A percentile compares a stretch with the other conserved stretches of the same genome.
Evolutionary conservation across 2,797 vertebrate species (phyloP).

Genomic region (Phylloscopus collybita): DNA sequence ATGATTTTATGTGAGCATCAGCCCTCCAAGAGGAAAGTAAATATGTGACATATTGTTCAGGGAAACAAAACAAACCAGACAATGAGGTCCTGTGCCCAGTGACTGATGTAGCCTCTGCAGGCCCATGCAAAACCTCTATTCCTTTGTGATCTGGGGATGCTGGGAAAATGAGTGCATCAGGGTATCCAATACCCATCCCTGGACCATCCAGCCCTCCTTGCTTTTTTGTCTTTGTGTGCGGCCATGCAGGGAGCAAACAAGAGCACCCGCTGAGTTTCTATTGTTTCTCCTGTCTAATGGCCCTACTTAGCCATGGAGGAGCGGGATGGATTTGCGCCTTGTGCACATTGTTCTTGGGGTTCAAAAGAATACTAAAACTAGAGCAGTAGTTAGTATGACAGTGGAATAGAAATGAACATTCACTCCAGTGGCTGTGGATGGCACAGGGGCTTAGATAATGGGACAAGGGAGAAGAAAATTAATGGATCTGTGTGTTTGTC

Average conservation of each 20-base stretch:
- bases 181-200: constrained; percentile 47
- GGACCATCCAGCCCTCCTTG: constrained; percentile 47
- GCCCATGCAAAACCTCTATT: constrained; percentile 30
- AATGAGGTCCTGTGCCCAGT: constrained; percentile 53
- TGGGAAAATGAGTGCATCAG: constrained; percentile 53
- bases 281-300: constrained; percentile 71
- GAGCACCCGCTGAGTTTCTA: constrained; percentile 53
- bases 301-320: constrained; percentile 63
- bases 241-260: constrained; percentile 60
- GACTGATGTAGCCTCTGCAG: constrained; percentile 44
- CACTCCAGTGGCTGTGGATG: constrained; percentile 42
- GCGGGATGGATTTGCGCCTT: constrained; percentile 56
- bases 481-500: constrained; percentile 42
- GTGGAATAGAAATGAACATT: constrained; percentile 65
- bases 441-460: constrained; percentile 31
- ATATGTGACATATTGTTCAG: constrained; percentile 64
- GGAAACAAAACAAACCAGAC: constrained; percentile 65
- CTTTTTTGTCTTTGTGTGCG: constrained; percentile 64
- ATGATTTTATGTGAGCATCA: constrained; percentile 51
- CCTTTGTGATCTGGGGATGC: constrained; percentile 50
- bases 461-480: constrained; percentile 42
- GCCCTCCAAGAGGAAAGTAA: constrained; percentile 59
- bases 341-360: constrained; percentile 58
- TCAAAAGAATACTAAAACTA: constrained; percentile 70
- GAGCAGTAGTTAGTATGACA: constrained; percentile 64